phyloP scores from a whole-genome alignment of 2,797 vertebrate genomes.

The Octomys mimax region DNA sequence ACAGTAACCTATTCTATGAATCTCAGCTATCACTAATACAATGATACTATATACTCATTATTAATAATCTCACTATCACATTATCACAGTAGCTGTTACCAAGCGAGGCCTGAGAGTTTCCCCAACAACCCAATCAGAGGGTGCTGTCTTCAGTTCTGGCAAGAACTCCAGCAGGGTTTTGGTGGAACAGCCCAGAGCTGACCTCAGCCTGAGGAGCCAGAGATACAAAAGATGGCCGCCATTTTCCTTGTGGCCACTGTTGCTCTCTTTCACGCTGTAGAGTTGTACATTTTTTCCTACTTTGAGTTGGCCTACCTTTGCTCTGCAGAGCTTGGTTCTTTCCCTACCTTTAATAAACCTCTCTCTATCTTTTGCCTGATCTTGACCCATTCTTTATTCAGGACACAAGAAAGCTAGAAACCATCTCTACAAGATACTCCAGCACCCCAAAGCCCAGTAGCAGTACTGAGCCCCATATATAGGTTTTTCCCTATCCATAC shows the following conservation, averaged over 20 bases:
- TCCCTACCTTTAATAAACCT: background rate
- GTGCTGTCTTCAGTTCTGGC: background rate
- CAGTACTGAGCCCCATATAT: background rate
- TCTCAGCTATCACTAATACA: background rate
- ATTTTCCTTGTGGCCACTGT: background rate
- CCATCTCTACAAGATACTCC: background rate
- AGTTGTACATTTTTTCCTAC: background rate
- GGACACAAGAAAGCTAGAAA: background rate
- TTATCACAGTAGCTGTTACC: background rate
- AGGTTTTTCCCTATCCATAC: background rate
- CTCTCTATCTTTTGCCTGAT: background rate
- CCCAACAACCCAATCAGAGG: background rate
- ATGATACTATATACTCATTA: background rate
- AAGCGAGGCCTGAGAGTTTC: background rate
- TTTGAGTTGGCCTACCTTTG: background rate
- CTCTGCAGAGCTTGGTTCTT: background rate
- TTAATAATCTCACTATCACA: background rate
- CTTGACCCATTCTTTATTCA: background rate
- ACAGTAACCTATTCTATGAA: rapidly evolving
- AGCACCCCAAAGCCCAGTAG: background rate
- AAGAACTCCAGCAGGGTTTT: background rate
- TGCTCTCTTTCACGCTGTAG: background rate
- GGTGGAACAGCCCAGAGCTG: background rate
- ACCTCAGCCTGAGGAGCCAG: background rate
- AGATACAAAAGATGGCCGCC: background rate